Evolutionary conservation across 1,140 invertebrate genomes (phyloP).

Genomic region (Ceratosolen solmsi): DNA sequence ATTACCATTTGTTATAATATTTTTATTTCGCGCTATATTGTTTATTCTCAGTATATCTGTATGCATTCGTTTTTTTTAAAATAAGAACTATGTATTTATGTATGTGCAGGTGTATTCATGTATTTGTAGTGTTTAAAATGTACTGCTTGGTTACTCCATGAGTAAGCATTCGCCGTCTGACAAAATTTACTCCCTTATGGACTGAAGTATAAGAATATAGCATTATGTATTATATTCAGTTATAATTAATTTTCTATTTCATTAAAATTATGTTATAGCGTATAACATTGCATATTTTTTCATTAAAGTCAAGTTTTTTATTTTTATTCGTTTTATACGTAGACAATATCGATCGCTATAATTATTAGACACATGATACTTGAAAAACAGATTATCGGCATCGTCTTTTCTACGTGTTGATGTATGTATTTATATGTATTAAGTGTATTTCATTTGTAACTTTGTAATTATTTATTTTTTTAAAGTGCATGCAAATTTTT

Average conservation of each 20-base stretch:
- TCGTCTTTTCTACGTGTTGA: conserved; percentile 54
- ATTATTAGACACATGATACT: conserved; percentile 72
- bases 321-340: conserved; percentile 65
- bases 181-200: conserved; percentile 1
- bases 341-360: conserved; percentile 71
- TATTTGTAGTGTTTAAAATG: not conserved
- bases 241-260: conserved; percentile 67
- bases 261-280: conserved; percentile 57
- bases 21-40: not conserved
- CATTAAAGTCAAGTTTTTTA: conserved; percentile 54
- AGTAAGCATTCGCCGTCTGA: conserved; percentile 26
- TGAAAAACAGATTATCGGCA: conserved; percentile 67
- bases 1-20: not conserved
- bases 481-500: conserved; percentile 48
- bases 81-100: not conserved
- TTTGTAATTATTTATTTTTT: conserved; percentile 15
- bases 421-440: conserved; percentile 23
- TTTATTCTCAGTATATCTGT: not conserved
- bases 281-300: conserved; percentile 35
- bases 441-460: not conserved
- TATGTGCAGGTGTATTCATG: conserved; percentile 25
- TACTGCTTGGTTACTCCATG: not conserved
- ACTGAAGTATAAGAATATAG: conserved; percentile 68
- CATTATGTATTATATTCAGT: conserved; percentile 62
- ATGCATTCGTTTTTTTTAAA: conserved; percentile 13